Evolutionary conservation across 2,113 vertebrate genomes (phyloP).

Genomic region (Phyllostomus hastatus): DNA sequence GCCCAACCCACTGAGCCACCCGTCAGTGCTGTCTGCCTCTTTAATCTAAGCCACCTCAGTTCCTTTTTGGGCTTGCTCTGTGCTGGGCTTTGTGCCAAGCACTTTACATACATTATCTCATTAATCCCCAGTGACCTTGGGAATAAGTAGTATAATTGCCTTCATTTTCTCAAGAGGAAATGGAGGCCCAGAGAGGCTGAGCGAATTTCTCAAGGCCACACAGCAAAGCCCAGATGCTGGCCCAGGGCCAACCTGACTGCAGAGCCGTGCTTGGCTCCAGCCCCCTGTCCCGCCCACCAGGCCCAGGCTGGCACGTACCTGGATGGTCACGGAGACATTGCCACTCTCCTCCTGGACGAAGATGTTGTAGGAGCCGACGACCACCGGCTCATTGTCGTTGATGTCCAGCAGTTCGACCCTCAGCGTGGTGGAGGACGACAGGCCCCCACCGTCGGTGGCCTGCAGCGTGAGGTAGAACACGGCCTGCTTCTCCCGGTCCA

Average conservation of each 20-base stretch:
- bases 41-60: background rate
- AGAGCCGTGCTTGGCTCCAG: background rate
- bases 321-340: constrained; percentile 71
- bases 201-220: background rate
- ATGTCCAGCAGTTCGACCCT: constrained; percentile 87
- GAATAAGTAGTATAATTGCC: background rate
- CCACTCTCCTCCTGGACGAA: constrained; percentile 84
- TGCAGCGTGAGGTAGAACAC: constrained; percentile 87
- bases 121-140: background rate
- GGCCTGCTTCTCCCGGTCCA: constrained; percentile 88
- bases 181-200: background rate
- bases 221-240: background rate
- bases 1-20: no score
- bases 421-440: constrained; percentile 80
- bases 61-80: background rate
- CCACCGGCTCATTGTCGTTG: constrained; percentile 84
- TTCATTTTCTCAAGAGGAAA: background rate
- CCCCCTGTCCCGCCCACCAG: background rate
- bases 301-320: constrained; percentile 68
- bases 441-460: constrained; percentile 82
- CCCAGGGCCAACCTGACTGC: background rate
- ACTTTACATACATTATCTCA: background rate
- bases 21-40: background rate
- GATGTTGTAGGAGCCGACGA: constrained; percentile 82
- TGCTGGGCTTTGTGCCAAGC: background rate